phyloP scores from a whole-genome alignment of 1,140 invertebrate species.

The Camponotus vicinus region DNA sequence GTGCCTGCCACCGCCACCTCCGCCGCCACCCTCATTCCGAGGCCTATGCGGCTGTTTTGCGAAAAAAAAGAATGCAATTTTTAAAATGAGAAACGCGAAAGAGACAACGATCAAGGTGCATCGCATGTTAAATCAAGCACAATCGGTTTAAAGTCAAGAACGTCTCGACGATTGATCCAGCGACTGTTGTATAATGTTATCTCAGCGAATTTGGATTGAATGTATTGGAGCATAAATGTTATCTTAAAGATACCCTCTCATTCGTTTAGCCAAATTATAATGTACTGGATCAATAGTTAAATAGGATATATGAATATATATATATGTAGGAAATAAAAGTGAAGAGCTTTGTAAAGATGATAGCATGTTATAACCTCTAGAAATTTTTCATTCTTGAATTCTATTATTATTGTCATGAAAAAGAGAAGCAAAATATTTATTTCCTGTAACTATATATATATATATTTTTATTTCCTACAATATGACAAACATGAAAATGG shows the following conservation, averaged over 20 bases:
- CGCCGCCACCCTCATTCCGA: constrained; percentile 86
- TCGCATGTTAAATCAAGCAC: constrained; percentile 72
- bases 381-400: background rate
- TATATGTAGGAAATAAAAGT: constrained; percentile 68
- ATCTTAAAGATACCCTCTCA: background rate
- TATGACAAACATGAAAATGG: constrained; percentile 41
- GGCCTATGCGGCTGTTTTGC: constrained; percentile 87
- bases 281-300: constrained; percentile 52
- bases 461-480: constrained; percentile 67
- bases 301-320: constrained; percentile 7
- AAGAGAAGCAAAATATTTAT: background rate
- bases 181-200: background rate
- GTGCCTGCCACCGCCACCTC: constrained; percentile 88
- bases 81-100: constrained; percentile 24
- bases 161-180: constrained; percentile 65
- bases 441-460: too few relatives aligned
- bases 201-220: background rate
- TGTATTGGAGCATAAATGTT: background rate
- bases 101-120: constrained; percentile 54
- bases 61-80: constrained; percentile 13
- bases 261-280: background rate
- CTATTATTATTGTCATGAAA: background rate
- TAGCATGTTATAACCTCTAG: background rate
- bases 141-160: constrained; percentile 66
- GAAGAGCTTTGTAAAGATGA: too few relatives aligned